phyloP scores from a whole-genome alignment of 2,888 invertebrate genomes.

The Tachystola acroxantha region DNA sequence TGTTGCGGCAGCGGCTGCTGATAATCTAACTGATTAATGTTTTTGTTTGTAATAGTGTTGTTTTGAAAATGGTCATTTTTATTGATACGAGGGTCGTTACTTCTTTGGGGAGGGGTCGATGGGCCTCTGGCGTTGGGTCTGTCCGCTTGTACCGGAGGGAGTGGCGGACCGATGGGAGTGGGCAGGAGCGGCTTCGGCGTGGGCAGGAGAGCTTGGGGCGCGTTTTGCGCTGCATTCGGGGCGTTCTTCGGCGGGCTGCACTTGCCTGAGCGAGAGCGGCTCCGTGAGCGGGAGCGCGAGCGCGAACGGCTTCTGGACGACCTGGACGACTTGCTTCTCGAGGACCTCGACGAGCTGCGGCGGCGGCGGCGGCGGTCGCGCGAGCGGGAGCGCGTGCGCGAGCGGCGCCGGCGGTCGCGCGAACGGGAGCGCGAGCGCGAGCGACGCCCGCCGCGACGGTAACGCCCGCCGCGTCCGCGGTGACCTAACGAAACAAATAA shows the following conservation, averaged over 20 bases:
- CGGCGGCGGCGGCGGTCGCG: slow-evolving; percentile 65
- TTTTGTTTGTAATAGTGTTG: slow-evolving; percentile 18
- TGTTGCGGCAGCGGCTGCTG: too few relatives aligned
- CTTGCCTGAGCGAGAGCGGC: slow-evolving; percentile 76
- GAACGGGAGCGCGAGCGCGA: slow-evolving; percentile 53
- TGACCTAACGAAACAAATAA: slow-evolving; percentile 53
- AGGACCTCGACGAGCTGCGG: slow-evolving; percentile 64
- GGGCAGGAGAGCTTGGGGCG: slow-evolving; percentile 33
- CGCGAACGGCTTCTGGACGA: slow-evolving; percentile 58
- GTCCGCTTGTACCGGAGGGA: slow-evolving; percentile 31
- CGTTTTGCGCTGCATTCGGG: slow-evolving; percentile 41
- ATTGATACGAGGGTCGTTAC: slow-evolving; percentile 15
- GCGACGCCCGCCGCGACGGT: slow-evolving; percentile 48
- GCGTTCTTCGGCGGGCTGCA: slow-evolving; percentile 63
- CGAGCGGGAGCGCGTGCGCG: slow-evolving; percentile 43
- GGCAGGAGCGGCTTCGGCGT: slow-evolving; percentile 40
- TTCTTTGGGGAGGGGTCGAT: slow-evolving; percentile 29
- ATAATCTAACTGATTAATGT: too few relatives aligned
- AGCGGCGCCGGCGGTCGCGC: slow-evolving; percentile 45
- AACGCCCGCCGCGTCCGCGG: slow-evolving; percentile 62
- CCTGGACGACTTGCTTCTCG: slow-evolving; percentile 61
- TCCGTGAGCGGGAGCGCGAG: slow-evolving; percentile 58
- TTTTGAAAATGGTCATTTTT: slow-evolving; percentile 15
- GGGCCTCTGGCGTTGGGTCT: slow-evolving; percentile 35
- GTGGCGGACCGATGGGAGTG: slow-evolving; percentile 53